These are phyloP conservation scores for Microctonus hyperodae DNA, from an alignment of 2,888 invertebrate species.

Conservation along the genomic window DNA sequence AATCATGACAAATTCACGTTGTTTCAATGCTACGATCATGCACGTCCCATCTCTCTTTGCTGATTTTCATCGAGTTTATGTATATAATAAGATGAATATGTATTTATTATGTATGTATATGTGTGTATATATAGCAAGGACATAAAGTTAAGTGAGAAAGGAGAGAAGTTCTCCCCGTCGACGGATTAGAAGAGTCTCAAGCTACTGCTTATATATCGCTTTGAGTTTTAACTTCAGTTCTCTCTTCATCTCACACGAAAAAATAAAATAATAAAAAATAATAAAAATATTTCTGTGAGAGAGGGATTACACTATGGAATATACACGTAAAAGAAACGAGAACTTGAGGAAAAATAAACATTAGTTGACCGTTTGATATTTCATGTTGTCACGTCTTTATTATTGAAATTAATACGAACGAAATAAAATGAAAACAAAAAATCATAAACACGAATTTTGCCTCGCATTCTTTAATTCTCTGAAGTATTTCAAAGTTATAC, in stretches of 20 bases:
- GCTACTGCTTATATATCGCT: constrained; percentile 33
- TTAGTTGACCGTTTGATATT: constrained; percentile 53
- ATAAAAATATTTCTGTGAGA: neutral
- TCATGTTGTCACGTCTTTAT: constrained; percentile 20
- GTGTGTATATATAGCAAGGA: constrained; percentile 5
- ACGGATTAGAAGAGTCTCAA: constrained; percentile 15
- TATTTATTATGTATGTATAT: neutral
- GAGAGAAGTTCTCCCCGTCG: neutral
- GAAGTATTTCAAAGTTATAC: too few species aligned
- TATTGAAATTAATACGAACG: too few species aligned
- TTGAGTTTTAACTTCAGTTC: constrained; percentile 51
- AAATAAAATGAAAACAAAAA: neutral
- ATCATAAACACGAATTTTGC: too few species aligned
- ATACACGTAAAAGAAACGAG: neutral
- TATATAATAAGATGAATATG: constrained; percentile 1
- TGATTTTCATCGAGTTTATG: constrained; percentile 14
- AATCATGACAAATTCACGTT: neutral
- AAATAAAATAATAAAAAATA: neutral
- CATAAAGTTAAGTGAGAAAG: neutral
- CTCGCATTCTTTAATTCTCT: too few species aligned
- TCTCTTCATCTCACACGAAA: constrained; percentile 35
- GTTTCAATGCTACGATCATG: neutral
- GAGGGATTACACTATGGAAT: constrained; percentile 1
- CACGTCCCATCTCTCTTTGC: neutral
- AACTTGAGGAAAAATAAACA: constrained; percentile 36